phyloP scores from a whole-genome alignment of 2,888 invertebrate genomes.

The Apeira syringaria region DNA sequence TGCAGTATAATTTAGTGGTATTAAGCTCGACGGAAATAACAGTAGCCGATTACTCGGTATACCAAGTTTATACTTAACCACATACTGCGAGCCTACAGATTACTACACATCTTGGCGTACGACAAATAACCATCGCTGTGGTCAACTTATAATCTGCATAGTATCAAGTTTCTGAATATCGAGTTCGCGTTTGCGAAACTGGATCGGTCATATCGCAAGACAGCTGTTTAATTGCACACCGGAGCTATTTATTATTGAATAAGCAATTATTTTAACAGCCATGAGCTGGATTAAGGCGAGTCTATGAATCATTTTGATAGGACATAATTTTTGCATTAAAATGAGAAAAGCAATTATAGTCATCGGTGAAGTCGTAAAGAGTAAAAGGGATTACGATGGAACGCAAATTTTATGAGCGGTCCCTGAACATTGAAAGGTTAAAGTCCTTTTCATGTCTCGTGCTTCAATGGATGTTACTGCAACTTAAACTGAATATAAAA shows the following conservation, averaged over 20 bases:
- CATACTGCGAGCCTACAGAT: slow-evolving; percentile 39
- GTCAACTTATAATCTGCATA: slow-evolving; percentile 65
- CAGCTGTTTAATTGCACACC: slow-evolving; percentile 49
- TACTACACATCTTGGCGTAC: slow-evolving; percentile 52
- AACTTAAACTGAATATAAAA: no score
- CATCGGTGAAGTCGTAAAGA: slow-evolving; percentile 1
- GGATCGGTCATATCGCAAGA: slow-evolving; percentile 47
- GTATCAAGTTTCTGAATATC: slow-evolving; percentile 70
- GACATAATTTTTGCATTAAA: slow-evolving; percentile 19
- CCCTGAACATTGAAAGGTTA: not conserved
- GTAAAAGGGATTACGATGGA: slow-evolving; percentile 5
- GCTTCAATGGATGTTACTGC: not conserved
- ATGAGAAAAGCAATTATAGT: slow-evolving; percentile 8
- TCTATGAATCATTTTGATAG: slow-evolving; percentile 21
- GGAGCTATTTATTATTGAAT: slow-evolving; percentile 39
- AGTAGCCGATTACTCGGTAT: slow-evolving; percentile 54
- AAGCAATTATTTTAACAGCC: slow-evolving; percentile 38
- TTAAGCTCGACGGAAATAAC: slow-evolving; percentile 70
- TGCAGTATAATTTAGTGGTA: slow-evolving; percentile 71
- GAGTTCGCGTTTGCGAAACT: slow-evolving; percentile 58
- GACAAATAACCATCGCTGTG: slow-evolving; percentile 60
- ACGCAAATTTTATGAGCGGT: not conserved
- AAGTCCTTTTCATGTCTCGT: slow-evolving; percentile 1
- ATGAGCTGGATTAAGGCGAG: slow-evolving; percentile 5
- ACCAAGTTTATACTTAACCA: slow-evolving; percentile 32